Evolutionary conservation across 2,888 invertebrate species (phyloP).

Genomic region (Ramazzottius varieornatus): DNA sequence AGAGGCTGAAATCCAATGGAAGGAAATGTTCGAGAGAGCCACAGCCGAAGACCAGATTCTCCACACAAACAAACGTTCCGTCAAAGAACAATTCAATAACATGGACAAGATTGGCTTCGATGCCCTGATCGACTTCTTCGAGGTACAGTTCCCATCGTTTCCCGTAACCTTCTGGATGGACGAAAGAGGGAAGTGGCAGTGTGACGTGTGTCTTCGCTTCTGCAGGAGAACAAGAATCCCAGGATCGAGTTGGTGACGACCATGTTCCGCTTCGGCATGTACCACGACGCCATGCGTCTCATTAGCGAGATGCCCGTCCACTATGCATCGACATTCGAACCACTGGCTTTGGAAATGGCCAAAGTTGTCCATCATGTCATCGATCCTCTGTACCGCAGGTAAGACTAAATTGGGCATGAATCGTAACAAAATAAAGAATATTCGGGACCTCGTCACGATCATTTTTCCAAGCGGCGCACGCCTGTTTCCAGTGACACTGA

Average conservation of each 20-base stretch:
- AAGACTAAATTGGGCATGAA: too few relatives aligned
- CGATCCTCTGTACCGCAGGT: constrained; percentile 58
- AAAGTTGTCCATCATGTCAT: constrained; percentile 47
- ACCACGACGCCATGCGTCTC: neutral
- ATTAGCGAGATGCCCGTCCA: neutral
- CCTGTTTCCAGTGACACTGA: too few relatives aligned
- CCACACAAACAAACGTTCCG: neutral
- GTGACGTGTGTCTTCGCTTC: too few relatives aligned
- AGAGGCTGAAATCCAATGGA: neutral
- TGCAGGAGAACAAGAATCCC: neutral
- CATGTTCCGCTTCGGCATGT: neutral
- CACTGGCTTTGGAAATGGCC: neutral
- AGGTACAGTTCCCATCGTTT: neutral
- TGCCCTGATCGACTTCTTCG: neutral
- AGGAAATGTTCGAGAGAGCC: neutral
- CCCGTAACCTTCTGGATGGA: too few relatives aligned
- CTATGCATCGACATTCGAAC: neutral
- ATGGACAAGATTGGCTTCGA: neutral
- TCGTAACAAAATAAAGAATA: too few relatives aligned
- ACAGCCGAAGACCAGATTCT: neutral
- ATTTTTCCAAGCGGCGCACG: too few relatives aligned
- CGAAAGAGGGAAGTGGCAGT: too few relatives aligned
- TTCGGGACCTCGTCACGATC: too few relatives aligned
- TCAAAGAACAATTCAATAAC: neutral
- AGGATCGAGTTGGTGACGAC: neutral